Conservation (phyloP, 2,797 vertebrate genomes). For the Cirrhinus mrigala region DNA sequence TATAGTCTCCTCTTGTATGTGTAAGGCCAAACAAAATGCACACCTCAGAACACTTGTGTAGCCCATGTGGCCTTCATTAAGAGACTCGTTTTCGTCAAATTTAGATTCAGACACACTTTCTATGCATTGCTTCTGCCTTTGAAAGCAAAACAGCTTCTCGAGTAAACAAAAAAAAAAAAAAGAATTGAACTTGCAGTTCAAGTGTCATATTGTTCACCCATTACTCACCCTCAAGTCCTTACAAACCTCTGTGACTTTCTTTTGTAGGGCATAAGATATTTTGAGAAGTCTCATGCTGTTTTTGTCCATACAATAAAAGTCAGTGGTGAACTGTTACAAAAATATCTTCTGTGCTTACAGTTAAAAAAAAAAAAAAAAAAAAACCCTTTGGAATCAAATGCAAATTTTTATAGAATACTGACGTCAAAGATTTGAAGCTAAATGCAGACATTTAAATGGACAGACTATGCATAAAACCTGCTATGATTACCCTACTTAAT, state of each 20-base stretch:
- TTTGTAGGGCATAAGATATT: neutral
- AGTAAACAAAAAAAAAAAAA: neutral
- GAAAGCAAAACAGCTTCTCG: neutral
- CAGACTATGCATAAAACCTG: too few species aligned
- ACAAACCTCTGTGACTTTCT: neutral
- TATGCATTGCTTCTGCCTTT: neutral
- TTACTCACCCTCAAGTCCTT: neutral
- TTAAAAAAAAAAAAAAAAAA: too few species aligned
- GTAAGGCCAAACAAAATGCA: neutral
- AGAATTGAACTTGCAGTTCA: neutral
- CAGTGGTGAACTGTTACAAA: too few species aligned
- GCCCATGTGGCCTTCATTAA: neutral
- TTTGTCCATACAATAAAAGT: too few species aligned
- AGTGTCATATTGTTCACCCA: neutral
- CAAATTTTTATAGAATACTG: too few species aligned
- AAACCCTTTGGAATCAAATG: too few species aligned
- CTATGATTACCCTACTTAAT: too few species aligned
- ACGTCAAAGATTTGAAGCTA: too few species aligned
- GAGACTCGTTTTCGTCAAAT: neutral
- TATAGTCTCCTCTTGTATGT: constrained; percentile 6
- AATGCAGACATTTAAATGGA: too few species aligned
- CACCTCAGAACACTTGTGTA: neutral
- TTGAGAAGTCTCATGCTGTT: neutral
- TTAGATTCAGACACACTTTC: neutral
- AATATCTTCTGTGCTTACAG: too few species aligned